phyloP scores from a whole-genome alignment of 2,888 invertebrate genomes.

The Xylota sylvarum region DNA sequence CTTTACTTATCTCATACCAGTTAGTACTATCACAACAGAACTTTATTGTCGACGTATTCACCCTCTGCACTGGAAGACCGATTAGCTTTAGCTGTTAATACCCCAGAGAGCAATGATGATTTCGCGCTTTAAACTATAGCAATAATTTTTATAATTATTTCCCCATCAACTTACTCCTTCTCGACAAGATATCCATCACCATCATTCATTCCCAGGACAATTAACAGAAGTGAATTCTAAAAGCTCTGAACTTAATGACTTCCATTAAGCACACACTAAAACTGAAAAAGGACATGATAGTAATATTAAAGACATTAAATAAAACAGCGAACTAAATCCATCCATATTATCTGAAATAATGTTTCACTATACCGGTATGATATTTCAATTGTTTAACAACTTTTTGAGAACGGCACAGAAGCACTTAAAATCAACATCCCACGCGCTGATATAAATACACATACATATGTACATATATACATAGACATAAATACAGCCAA shows the following conservation, averaged over 20 bases:
- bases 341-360: constrained; percentile 9
- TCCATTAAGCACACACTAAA: not conserved
- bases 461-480: too few relatives aligned
- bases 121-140: not conserved
- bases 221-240: not conserved
- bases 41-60: not conserved
- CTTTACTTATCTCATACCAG: not conserved
- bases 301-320: constrained; percentile 15
- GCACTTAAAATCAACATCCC: not conserved
- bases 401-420: not conserved
- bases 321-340: constrained; percentile 5
- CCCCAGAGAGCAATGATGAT: not conserved
- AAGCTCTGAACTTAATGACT: constrained; percentile 5
- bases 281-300: constrained; percentile 3
- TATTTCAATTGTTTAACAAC: not conserved
- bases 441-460: not conserved
- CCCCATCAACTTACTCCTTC: not conserved
- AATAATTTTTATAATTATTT: constrained; percentile 1
- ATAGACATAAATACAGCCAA: too few relatives aligned
- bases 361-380: not conserved
- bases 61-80: not conserved
- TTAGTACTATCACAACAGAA: not conserved
- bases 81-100: not conserved
- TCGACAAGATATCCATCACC: not conserved
- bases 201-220: not conserved